Evolutionary conservation across 2,888 invertebrate genomes (phyloP).

Genomic region (Molorchus minor): DNA sequence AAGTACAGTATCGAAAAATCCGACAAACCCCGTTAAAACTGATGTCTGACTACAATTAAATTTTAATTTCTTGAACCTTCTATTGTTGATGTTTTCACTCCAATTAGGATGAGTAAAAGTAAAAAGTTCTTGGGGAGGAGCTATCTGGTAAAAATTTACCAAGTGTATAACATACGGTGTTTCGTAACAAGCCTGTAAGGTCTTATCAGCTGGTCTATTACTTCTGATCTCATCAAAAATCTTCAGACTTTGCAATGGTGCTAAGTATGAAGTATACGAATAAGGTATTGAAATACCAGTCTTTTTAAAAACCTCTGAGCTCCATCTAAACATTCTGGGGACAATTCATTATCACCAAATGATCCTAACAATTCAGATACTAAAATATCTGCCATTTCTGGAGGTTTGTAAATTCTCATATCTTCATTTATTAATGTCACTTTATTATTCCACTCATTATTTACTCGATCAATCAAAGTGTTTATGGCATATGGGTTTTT

Average conservation of each 20-base stretch:
- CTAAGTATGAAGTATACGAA: conserved; percentile 89
- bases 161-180: conserved; percentile 93
- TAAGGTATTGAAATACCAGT: conserved; percentile 92
- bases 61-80: conserved; percentile 72
- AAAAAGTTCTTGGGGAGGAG: conserved; percentile 78
- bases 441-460: conserved; percentile 79
- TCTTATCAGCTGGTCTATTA: conserved; percentile 65
- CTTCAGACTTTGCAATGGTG: conserved; percentile 91
- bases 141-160: conserved; percentile 84
- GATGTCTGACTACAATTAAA: conserved; percentile 80
- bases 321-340: conserved; percentile 97
- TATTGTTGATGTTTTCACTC: conserved; percentile 74
- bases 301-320: conserved; percentile 87
- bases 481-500: conserved; percentile 97
- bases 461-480: conserved; percentile 78
- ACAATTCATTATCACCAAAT: conserved; percentile 98
- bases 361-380: conserved; percentile 89
- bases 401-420: conserved; percentile 84
- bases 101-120: conserved; percentile 91
- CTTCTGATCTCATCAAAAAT: conserved; percentile 79
- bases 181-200: conserved; percentile 71
- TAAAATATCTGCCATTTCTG: conserved; percentile 92
- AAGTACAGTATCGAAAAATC: conserved; percentile 91
- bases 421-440: conserved; percentile 85
- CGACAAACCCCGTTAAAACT: conserved; percentile 92